Percentiles rank a stretch among this genome's conserved stretches.
Conservation (phyloP, 1,140 invertebrate genomes). For the Sitobion miscanthi region DNA sequence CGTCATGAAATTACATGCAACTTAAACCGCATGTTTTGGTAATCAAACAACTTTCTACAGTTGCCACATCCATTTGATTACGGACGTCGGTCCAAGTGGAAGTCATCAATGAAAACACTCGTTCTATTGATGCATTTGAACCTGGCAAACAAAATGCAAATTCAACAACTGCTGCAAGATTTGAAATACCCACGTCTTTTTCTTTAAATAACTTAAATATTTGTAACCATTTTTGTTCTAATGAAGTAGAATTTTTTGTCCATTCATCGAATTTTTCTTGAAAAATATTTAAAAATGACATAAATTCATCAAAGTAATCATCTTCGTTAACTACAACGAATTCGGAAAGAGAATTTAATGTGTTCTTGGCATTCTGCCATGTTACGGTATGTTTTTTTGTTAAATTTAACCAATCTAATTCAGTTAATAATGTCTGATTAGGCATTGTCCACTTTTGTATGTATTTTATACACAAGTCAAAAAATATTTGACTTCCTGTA, state of each 20-base stretch:
- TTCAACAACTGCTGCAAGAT: no score
- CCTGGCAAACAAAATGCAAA: no score
- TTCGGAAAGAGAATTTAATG: background rate
- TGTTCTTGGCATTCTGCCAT: background rate
- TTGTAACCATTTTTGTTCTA: slow-evolving; percentile 17
- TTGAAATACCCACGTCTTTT: no score
- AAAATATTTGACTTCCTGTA: slow-evolving; percentile 15
- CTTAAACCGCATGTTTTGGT: background rate
- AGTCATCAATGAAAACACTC: slow-evolving; percentile 28
- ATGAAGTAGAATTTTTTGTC: background rate
- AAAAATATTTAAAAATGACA: slow-evolving; percentile 23
- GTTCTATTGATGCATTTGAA: background rate
- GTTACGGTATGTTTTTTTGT: slow-evolving; percentile 25
- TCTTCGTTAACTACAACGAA: background rate
- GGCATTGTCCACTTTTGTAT: background rate
- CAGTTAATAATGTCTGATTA: slow-evolving; percentile 4
- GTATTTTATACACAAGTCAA: slow-evolving; percentile 9
- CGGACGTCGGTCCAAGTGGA: background rate
- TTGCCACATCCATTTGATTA: background rate
- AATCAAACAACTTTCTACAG: background rate
- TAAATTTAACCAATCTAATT: slow-evolving; percentile 16
- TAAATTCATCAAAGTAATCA: slow-evolving; percentile 21
- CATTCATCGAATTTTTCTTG: background rate
- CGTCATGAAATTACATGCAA: background rate
- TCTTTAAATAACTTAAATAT: slow-evolving; percentile 3